Base-by-base conservation (phyloP, 2,113 vertebrate species). In the Corydoras maculifer region DNA sequence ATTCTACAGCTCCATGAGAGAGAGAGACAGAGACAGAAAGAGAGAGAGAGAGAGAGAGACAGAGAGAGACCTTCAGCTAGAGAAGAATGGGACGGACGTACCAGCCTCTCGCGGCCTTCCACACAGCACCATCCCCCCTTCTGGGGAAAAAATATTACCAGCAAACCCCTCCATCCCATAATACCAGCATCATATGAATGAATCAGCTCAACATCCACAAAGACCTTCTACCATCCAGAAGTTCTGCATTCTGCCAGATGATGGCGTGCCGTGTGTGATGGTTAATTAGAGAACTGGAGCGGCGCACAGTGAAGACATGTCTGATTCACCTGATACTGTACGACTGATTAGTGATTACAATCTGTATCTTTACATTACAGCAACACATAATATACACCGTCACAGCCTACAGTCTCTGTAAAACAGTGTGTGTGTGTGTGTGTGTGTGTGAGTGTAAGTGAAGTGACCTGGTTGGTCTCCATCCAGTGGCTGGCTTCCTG, bases 401-500 rank as follows among this genome's bases (percentile, higher is more conserved):
- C 58, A 57, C 32, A 62, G 9, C 2, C 49, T 62, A 48, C 61
- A 70, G 59, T 62, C 50, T 43, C 14, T 55, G 13, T 70, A 25
- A 25, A 25, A 25, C 18, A 25, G 14, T 35, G 69, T 49, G 54
- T 62, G 58, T 65, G 63, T 50, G 61, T 62, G 68, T 50, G 50
- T 75, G 78, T 78, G 74, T 86, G 85, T 85, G 81, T 85, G 81
- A 82, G 86, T 85, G 83, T 88, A 88, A 30, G 83, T 84, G 90
- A 88, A 93, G 92, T 93, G 93, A 94, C 93, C 93, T 94, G 93
- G 90, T 94, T 94, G 93, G 91, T 93, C 92, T 94, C 93, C 93
- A 94, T 94, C 93, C 93, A 94, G 90, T 91, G 88, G 88, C 89
- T 90, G 92, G 93, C 93, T 90, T 94, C 93, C 93, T 94, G 93